A percentile compares a stretch with the other conserved stretches of the same genome.
phyloP scores from a whole-genome alignment of 2,888 invertebrate genomes.

The Amaurobius ferox region DNA sequence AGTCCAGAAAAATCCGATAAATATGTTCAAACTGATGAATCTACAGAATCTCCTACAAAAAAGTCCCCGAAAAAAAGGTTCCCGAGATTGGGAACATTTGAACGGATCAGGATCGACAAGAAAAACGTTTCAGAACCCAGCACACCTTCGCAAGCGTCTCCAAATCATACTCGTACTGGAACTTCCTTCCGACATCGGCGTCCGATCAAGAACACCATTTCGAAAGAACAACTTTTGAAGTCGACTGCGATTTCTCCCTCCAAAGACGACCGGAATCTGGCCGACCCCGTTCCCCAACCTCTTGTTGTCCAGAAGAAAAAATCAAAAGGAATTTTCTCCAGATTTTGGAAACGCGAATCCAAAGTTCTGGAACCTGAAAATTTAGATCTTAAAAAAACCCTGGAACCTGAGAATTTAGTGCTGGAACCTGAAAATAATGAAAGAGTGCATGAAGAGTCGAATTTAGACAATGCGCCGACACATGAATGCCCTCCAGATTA shows the following conservation, averaged over 20 bases:
- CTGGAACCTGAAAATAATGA: not conserved
- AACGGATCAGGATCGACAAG: constrained; percentile 44
- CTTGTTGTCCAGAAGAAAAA: not conserved
- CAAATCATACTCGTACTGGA: constrained; percentile 29
- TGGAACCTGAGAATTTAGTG: no score
- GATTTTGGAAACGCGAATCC: constrained; percentile 33
- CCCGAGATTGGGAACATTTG: constrained; percentile 46
- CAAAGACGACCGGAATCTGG: not conserved
- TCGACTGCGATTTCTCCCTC: constrained; percentile 21
- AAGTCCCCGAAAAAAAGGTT: constrained; percentile 37
- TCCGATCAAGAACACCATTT: constrained; percentile 21
- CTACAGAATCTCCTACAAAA: not conserved
- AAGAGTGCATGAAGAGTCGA: not conserved
- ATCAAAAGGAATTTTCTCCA: constrained; percentile 19
- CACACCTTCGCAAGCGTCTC: not conserved
- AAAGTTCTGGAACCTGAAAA: not conserved
- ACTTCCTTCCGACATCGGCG: constrained; percentile 37
- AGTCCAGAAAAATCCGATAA: constrained; percentile 25
- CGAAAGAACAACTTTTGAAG: constrained; percentile 39
- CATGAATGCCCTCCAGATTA: constrained; percentile 13
- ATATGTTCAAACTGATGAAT: constrained; percentile 40
- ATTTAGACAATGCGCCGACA: not conserved
- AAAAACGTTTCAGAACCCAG: not conserved
- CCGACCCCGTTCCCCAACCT: not conserved
- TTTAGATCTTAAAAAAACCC: no score